Conservation (phyloP, 2,113 vertebrate species). For the Cheilinus undulatus region DNA sequence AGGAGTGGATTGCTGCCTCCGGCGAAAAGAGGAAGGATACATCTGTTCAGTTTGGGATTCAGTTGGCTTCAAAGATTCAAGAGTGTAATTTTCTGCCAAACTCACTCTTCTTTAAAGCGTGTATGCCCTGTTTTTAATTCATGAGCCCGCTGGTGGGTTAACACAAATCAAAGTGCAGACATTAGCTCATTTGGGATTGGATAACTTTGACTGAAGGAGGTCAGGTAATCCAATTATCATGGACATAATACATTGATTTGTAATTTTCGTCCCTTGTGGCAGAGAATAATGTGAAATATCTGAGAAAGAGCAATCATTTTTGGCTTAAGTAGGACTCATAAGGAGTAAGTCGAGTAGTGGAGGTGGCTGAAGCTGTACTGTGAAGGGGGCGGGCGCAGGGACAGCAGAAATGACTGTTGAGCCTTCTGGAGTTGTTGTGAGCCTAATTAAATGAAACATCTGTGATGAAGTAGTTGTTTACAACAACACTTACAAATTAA, state of each 20-base stretch:
- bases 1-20: slow-evolving; percentile 48
- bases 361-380: background rate
- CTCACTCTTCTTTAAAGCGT: slow-evolving; percentile 29
- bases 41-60: slow-evolving; percentile 57
- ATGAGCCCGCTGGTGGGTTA: slow-evolving; percentile 48
- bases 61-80: slow-evolving; percentile 52
- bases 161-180: slow-evolving; percentile 36
- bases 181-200: slow-evolving; percentile 15
- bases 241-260: background rate
- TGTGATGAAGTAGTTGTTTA: slow-evolving; percentile 22
- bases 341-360: background rate
- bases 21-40: slow-evolving; percentile 39
- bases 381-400: background rate
- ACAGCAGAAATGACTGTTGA: slow-evolving; percentile 26
- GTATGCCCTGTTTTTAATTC: slow-evolving; percentile 48
- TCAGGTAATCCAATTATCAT: background rate
- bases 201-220: slow-evolving; percentile 7
- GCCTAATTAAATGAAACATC: slow-evolving; percentile 52
- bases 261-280: background rate
- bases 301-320: too few species aligned
- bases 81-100: slow-evolving; percentile 49
- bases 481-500: slow-evolving; percentile 9
- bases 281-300: too few species aligned
- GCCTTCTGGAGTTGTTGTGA: slow-evolving; percentile 27
- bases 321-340: too few species aligned